Conservation (phyloP, 1,140 invertebrate species). For the Cylas formicarius region DNA sequence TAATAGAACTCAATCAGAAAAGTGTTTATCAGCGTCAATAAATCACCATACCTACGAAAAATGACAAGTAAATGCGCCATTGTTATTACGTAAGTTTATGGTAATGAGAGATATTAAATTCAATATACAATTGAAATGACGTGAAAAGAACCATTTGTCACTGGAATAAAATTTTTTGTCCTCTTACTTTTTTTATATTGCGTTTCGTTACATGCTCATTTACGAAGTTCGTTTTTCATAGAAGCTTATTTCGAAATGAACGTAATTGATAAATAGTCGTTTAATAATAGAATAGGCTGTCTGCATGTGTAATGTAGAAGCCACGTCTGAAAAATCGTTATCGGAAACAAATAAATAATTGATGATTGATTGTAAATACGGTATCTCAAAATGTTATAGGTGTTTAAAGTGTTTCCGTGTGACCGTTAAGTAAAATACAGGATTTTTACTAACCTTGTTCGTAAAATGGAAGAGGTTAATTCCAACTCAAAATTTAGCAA, state of each 20-base stretch:
- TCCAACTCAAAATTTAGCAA: too few relatives aligned
- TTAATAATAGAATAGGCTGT: constrained; percentile 12
- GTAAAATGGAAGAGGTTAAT: too few relatives aligned
- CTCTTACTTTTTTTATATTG: constrained; percentile 9
- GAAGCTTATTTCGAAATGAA: constrained; percentile 15
- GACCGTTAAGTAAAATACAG: too few relatives aligned
- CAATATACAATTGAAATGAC: constrained; percentile 24
- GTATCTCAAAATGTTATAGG: too few relatives aligned
- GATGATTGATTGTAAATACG: constrained; percentile 9
- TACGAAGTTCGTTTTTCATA: constrained; percentile 23
- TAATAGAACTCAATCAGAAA: too few relatives aligned
- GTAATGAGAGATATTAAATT: constrained; percentile 23
- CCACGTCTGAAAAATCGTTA: constrained; percentile 12
- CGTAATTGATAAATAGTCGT: constrained; percentile 19
- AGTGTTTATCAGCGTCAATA: constrained; percentile 14
- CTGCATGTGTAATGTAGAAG: constrained; percentile 21
- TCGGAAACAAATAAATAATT: constrained; percentile 12
- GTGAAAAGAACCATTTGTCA: constrained; percentile 27
- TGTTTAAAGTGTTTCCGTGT: too few relatives aligned
- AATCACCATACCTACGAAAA: too few relatives aligned
- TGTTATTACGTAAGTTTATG: constrained; percentile 30
- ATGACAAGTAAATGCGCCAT: constrained; percentile 27
- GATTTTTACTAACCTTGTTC: too few relatives aligned
- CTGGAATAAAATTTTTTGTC: too few relatives aligned
- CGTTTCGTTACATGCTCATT: constrained; percentile 8